Conservation (phyloP, 2,888 invertebrate genomes). For the Miltochrista miniata region DNA sequence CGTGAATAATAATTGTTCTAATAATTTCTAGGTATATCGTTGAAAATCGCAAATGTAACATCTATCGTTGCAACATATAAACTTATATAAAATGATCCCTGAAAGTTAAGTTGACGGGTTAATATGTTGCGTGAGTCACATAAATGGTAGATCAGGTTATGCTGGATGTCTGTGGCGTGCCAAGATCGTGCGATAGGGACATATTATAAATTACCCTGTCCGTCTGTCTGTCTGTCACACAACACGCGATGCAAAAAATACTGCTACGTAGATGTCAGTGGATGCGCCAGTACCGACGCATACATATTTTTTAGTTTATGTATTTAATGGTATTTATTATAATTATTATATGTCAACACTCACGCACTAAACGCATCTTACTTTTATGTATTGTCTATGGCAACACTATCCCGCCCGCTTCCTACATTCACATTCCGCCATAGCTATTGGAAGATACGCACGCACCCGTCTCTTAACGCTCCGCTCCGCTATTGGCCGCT, state of each 20-base stretch:
- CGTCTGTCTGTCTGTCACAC: conserved; percentile 78
- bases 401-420: too few species aligned
- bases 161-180: conserved; percentile 51
- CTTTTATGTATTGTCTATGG: too few species aligned
- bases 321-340: too few species aligned
- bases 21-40: conserved; percentile 53
- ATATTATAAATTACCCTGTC: conserved; percentile 82
- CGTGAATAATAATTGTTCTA: conserved; percentile 55
- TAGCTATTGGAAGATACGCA: too few species aligned
- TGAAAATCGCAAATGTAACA: conserved; percentile 44
- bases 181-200: conserved; percentile 72
- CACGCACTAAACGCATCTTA: too few species aligned
- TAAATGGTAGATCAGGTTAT: conserved; percentile 9
- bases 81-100: conserved; percentile 37
- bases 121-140: not conserved
- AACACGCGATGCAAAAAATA: conserved; percentile 80
- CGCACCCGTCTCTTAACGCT: too few species aligned
- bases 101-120: not conserved
- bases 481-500: too few species aligned
- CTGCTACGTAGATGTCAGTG: conserved; percentile 39
- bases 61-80: conserved; percentile 35
- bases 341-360: too few species aligned
- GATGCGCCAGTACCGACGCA: too few species aligned
- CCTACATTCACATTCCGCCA: too few species aligned
- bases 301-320: too few species aligned